Evolutionary conservation across 2,797 vertebrate species (phyloP).

Genomic region (Periophthalmus magnuspinnatus): DNA sequence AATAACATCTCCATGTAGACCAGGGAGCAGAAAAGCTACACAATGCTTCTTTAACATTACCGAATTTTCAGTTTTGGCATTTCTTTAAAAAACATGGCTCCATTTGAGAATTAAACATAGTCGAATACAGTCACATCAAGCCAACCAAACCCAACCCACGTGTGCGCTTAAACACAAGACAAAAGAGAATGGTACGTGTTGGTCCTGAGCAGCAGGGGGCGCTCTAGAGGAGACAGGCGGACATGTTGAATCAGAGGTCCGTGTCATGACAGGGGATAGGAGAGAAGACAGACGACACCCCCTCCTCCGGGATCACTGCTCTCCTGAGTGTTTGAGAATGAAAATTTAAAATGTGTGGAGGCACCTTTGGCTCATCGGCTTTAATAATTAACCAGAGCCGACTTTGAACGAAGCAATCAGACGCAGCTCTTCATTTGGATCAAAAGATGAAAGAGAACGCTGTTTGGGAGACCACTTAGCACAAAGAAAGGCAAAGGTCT

Average conservation of each 20-base stretch:
- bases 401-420: constrained; percentile 34
- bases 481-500: constrained; percentile 6
- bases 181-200: constrained; percentile 9
- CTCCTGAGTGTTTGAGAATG: constrained; percentile 12
- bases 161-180: constrained; percentile 10
- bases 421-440: constrained; percentile 32
- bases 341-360: constrained; percentile 12
- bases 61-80: too few relatives aligned
- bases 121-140: too few relatives aligned
- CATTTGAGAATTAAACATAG: too few relatives aligned
- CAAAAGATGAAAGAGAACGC: constrained; percentile 39
- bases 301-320: constrained; percentile 1
- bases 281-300: not conserved
- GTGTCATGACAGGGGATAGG: not conserved
- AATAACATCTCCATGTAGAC: too few relatives aligned
- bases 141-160: too few relatives aligned
- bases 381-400: constrained; percentile 39
- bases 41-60: too few relatives aligned
- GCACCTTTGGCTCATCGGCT: constrained; percentile 36
- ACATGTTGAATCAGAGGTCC: constrained; percentile 19
- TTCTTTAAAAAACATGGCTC: too few relatives aligned
- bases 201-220: constrained; percentile 21
- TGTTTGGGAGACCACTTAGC: constrained; percentile 16
- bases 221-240: constrained; percentile 16
- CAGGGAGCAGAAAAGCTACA: too few relatives aligned